phyloP scores from a whole-genome alignment of 2,113 vertebrate species.

The Okapia johnstoni region DNA sequence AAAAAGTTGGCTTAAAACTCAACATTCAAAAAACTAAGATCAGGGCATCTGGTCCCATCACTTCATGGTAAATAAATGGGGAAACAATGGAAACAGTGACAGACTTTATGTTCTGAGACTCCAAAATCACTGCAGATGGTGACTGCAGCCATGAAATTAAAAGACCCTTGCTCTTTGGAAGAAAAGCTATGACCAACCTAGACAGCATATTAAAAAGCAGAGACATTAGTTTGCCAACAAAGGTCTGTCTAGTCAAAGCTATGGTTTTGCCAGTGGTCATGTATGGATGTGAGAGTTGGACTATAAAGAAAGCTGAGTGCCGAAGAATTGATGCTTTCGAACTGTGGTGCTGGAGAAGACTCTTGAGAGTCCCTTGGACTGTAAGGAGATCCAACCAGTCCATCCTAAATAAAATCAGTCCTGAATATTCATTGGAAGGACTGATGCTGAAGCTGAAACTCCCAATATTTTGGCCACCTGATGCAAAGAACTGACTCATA shows the following conservation, averaged over 20 bases:
- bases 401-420: not conserved
- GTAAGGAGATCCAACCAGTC: not conserved
- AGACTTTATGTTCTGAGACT: not conserved
- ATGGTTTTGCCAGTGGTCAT: not conserved
- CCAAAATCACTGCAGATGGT: not conserved
- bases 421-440: not conserved
- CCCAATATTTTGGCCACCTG: not conserved
- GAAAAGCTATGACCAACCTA: not conserved
- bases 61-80: not conserved
- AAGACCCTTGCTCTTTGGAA: not conserved
- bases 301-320: not conserved
- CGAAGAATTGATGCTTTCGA: not conserved
- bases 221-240: not conserved
- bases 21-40: not conserved
- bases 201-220: not conserved
- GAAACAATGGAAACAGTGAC: not conserved
- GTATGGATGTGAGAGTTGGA: not conserved
- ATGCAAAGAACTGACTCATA: not conserved
- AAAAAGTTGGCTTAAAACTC: not conserved
- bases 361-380: not conserved
- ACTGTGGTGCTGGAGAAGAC: not conserved
- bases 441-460: not conserved
- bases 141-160: not conserved
- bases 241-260: not conserved
- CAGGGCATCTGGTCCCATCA: not conserved